Evolutionary conservation across 2,113 vertebrate genomes (phyloP).

Genomic region (Erythrolamprus reginae): DNA sequence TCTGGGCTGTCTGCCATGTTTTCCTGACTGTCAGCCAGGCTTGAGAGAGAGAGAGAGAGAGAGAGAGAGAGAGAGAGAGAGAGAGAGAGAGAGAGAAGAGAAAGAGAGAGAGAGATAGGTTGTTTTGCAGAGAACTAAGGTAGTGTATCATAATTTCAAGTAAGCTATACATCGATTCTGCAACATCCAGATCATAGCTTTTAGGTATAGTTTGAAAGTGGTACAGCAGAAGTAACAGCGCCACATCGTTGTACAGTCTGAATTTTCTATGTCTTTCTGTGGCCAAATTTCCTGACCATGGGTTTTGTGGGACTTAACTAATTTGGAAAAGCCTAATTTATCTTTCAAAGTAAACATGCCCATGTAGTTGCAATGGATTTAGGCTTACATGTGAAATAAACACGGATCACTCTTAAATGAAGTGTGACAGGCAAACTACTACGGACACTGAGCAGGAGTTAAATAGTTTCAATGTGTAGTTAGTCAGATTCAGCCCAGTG

Average conservation of each 20-base stretch:
- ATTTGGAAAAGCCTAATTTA: not conserved
- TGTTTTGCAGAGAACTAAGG: not conserved
- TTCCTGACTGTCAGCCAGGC: no score
- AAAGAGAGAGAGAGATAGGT: not conserved
- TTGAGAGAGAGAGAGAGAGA: no score
- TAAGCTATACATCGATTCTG: not conserved
- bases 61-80: not conserved
- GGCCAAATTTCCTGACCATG: not conserved
- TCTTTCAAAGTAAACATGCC: not conserved
- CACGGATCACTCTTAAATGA: not conserved
- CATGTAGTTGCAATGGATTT: not conserved
- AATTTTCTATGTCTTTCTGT: not conserved
- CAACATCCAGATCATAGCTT: no score
- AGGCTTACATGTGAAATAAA: not conserved
- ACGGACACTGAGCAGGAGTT: conserved; percentile 24
- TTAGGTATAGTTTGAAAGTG: not conserved
- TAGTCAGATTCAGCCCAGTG: conserved; percentile 50
- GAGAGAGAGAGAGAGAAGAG: not conserved
- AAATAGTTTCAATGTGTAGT: conserved; percentile 28
- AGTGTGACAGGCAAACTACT: not conserved
- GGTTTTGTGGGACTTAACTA: not conserved
- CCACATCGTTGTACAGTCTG: not conserved
- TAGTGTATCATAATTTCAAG: not conserved
- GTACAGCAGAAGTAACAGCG: not conserved
- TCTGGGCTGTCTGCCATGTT: no score